Conservation (phyloP, 2,113 vertebrate species). For the Ptyas mucosa region DNA sequence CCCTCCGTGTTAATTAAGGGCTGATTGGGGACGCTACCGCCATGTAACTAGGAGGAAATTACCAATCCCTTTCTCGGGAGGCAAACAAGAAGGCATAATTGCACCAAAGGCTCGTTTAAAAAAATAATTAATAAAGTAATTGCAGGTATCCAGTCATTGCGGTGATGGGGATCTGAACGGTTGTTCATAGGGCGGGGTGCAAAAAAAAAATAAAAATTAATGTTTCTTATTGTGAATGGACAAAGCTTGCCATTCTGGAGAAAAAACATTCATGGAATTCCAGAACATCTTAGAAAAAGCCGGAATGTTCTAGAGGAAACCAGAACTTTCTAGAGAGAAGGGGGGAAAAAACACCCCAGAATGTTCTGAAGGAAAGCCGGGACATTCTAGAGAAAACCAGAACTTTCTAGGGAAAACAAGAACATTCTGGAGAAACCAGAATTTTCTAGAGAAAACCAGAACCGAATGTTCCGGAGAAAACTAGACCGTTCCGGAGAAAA, state of each 20-base stretch:
- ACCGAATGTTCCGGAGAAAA: too few species aligned
- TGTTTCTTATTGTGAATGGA: background rate
- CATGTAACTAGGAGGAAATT: background rate
- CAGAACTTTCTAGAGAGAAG: background rate
- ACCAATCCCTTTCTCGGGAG: background rate
- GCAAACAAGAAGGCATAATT: background rate
- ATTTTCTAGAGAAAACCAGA: too few species aligned
- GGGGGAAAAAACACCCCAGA: background rate
- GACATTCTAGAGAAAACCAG: background rate
- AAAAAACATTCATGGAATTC: background rate
- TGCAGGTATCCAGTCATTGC: background rate
- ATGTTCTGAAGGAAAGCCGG: background rate
- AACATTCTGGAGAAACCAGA: too few species aligned
- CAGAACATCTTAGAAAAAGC: background rate
- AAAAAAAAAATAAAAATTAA: background rate
- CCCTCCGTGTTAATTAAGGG: background rate
- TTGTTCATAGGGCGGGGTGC: background rate
- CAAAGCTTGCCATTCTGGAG: background rate
- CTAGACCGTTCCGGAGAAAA: background rate
- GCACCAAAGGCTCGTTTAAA: background rate
- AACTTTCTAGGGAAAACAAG: background rate
- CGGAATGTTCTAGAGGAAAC: background rate
- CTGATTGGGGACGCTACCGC: background rate
- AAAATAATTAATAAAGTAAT: background rate
- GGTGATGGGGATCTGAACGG: background rate